Evolutionary conservation across 2,888 invertebrate genomes (phyloP).

Genomic region (Sepiola atlantica): DNA sequence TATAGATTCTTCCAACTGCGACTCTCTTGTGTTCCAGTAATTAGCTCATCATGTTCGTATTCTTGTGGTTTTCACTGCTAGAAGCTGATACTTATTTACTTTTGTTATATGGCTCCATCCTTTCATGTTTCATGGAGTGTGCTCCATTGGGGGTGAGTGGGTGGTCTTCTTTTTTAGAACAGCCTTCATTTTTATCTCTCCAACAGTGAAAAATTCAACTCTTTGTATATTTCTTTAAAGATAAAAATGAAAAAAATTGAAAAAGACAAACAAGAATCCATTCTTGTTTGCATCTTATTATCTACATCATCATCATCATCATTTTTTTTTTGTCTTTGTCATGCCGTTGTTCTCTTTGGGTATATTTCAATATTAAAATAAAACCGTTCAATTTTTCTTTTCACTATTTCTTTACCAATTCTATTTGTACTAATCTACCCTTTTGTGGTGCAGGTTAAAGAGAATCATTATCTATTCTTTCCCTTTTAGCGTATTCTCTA

Average conservation of each 20-base stretch:
- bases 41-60: constrained; percentile 32
- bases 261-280: background rate
- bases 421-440: constrained; percentile 4
- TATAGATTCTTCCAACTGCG: constrained; percentile 6
- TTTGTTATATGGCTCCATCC: background rate
- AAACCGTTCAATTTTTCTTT: background rate
- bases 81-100: background rate
- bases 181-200: constrained; percentile 32
- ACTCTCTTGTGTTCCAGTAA: constrained; percentile 10
- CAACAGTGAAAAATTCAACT: background rate
- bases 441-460: background rate
- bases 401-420: background rate
- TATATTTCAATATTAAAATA: constrained; percentile 18
- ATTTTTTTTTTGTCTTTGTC: no score
- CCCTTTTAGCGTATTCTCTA: constrained; percentile 22
- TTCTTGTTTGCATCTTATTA: constrained; percentile 20
- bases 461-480: background rate
- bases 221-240: background rate
- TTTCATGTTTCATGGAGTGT: background rate
- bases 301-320: background rate
- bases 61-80: constrained; percentile 22
- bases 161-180: background rate
- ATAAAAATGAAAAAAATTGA: background rate
- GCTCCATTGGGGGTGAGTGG: background rate
- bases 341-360: background rate